A percentile compares a stretch with the other conserved stretches of the same genome.
phyloP scores from a whole-genome alignment of 2,888 invertebrate species.

The Drosophila greeni region DNA sequence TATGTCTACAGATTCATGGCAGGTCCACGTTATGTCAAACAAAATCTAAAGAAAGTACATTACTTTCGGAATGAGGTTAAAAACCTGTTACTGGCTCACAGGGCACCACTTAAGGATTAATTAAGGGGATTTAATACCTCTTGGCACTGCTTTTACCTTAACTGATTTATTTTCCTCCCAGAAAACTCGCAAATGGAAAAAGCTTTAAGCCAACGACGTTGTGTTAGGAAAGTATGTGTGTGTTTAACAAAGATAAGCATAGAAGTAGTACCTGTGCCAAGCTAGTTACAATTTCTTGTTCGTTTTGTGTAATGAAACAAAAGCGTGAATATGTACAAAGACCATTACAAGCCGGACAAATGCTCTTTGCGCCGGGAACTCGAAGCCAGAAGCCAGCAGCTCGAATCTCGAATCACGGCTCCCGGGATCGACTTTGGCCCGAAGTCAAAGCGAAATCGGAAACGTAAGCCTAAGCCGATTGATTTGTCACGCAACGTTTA shows the following conservation, averaged over 20 bases:
- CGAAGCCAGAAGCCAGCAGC: conserved; percentile 9
- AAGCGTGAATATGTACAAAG: conserved; percentile 47
- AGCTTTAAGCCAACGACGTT: conserved; percentile 10
- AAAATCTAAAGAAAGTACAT: not conserved
- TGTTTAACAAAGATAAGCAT: conserved; percentile 24
- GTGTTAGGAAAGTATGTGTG: conserved; percentile 19
- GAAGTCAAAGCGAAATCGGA: conserved; percentile 40
- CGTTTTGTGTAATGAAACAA: conserved; percentile 42
- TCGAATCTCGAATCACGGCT: conserved; percentile 11
- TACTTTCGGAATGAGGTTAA: not conserved
- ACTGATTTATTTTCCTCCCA: conserved; percentile 2
- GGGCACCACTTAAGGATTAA: no score
- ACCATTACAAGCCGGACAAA: conserved; percentile 29
- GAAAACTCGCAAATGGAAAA: not conserved
- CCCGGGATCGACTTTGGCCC: conserved; percentile 10
- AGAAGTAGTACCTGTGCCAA: conserved; percentile 39
- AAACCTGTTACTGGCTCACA: not conserved
- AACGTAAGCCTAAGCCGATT: conserved; percentile 67
- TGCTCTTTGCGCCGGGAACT: conserved; percentile 20
- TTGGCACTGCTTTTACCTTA: not conserved
- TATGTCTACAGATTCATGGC: conserved; percentile 1
- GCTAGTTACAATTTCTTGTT: conserved; percentile 17
- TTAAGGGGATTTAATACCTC: not conserved
- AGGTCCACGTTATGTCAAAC: conserved; percentile 24
- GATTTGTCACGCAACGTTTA: conserved; percentile 70